A percentile compares a stretch with the other conserved stretches of the same genome.
phyloP scores from a whole-genome alignment of 2,113 vertebrate species.

The Jacana jacana region DNA sequence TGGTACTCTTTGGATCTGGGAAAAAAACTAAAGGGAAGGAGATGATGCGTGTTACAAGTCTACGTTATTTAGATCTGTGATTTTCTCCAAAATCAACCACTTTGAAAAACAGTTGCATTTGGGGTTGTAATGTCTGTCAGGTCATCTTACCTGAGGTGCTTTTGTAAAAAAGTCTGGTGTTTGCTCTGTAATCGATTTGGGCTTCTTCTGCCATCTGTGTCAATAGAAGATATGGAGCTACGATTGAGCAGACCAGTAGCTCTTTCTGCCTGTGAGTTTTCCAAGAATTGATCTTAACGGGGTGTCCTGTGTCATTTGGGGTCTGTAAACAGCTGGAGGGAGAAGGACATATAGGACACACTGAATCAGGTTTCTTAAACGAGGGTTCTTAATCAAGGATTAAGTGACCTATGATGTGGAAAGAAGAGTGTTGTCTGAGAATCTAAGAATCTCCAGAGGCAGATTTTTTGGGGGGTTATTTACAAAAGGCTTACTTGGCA shows the following conservation, averaged over 20 bases:
- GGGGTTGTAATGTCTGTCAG: neutral
- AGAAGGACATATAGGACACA: neutral
- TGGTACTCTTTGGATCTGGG: neutral
- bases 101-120: neutral
- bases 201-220: neutral
- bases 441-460: neutral
- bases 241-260: slow-evolving; percentile 22
- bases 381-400: neutral
- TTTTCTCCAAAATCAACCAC: neutral
- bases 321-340: neutral
- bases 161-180: neutral
- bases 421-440: neutral
- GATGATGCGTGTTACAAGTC: neutral
- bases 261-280: neutral
- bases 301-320: neutral
- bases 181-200: neutral
- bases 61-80: neutral
- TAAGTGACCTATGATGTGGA: neutral
- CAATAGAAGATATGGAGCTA: neutral
- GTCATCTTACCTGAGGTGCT: neutral
- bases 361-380: neutral
- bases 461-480: neutral
- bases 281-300: neutral
- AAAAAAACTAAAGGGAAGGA: neutral
- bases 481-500: neutral